Evolutionary conservation across 64 coral and sea anemone genomes (phyloP).

Genomic region (Astreopora myriophthalma): DNA sequence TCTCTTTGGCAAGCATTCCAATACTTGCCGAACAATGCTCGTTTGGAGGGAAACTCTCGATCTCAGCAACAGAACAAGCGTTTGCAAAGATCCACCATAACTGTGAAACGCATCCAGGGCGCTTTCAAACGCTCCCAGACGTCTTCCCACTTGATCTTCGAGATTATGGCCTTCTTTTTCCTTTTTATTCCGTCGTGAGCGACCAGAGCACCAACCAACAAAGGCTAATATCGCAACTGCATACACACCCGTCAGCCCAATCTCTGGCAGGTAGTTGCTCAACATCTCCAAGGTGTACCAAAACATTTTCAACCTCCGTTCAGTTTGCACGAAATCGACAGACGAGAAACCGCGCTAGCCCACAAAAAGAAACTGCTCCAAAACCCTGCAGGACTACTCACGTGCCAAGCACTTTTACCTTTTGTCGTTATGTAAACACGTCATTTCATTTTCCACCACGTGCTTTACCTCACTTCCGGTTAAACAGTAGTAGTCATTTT

Average conservation of each 20-base stretch:
- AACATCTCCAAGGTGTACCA: slow-evolving; percentile 46
- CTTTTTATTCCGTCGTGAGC: neutral
- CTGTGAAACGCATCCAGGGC: slow-evolving; percentile 44
- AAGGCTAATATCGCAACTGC: slow-evolving; percentile 24
- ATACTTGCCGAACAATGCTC: slow-evolving; percentile 13
- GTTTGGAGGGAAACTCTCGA: neutral
- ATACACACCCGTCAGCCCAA: slow-evolving; percentile 52
- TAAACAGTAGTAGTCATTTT: neutral
- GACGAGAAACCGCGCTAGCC: too few species aligned
- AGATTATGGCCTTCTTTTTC: neutral
- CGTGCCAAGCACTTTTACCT: too few species aligned
- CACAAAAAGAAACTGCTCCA: neutral
- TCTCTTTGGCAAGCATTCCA: slow-evolving; percentile 32
- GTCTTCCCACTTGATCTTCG: slow-evolving; percentile 20
- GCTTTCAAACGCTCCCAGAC: slow-evolving; percentile 44
- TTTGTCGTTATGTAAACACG: neutral
- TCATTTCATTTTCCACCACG: neutral
- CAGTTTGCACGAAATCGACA: neutral
- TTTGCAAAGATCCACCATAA: slow-evolving; percentile 45
- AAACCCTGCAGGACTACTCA: neutral
- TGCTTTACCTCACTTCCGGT: neutral
- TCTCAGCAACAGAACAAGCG: slow-evolving; percentile 45
- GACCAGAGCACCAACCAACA: slow-evolving; percentile 15
- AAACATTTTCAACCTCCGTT: neutral
- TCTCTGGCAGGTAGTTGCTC: slow-evolving; percentile 23